phyloP scores from a whole-genome alignment of 2,888 invertebrate species.

The Icerya purchasi region DNA sequence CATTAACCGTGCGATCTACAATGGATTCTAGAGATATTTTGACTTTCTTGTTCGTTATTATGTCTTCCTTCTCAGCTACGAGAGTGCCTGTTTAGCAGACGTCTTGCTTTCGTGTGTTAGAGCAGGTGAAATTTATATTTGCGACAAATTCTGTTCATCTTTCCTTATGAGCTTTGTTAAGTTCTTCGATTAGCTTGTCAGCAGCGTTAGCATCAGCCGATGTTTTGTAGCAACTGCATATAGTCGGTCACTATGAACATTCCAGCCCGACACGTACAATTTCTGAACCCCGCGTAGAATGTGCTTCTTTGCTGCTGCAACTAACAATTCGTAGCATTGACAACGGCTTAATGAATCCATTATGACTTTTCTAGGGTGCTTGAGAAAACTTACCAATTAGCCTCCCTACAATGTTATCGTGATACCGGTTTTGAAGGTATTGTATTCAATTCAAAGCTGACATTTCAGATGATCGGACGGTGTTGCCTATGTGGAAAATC shows the following conservation, averaged over 20 bases:
- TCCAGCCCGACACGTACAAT: too few species aligned
- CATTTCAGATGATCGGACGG: not conserved
- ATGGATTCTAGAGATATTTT: not conserved
- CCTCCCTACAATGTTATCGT: not conserved
- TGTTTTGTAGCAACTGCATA: not conserved
- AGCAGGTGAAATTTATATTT: not conserved
- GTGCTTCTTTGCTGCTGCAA: not conserved
- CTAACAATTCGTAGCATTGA: not conserved
- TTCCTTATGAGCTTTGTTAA: not conserved
- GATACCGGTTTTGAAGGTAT: not conserved
- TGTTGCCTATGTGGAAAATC: not conserved
- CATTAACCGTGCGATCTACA: not conserved
- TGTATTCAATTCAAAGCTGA: not conserved
- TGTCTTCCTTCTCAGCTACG: not conserved
- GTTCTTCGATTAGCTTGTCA: not conserved
- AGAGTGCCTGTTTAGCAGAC: not conserved
- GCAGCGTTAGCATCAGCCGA: not conserved
- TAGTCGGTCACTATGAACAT: not conserved
- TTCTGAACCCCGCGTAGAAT: too few species aligned
- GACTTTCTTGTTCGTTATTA: not conserved
- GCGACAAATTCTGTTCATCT: not conserved
- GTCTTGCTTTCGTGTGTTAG: not conserved
- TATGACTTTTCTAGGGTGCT: not conserved
- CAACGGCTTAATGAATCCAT: not conserved
- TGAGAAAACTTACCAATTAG: not conserved